phyloP scores from a whole-genome alignment of 1,140 invertebrate species.

The Drosophila eugracilis region DNA sequence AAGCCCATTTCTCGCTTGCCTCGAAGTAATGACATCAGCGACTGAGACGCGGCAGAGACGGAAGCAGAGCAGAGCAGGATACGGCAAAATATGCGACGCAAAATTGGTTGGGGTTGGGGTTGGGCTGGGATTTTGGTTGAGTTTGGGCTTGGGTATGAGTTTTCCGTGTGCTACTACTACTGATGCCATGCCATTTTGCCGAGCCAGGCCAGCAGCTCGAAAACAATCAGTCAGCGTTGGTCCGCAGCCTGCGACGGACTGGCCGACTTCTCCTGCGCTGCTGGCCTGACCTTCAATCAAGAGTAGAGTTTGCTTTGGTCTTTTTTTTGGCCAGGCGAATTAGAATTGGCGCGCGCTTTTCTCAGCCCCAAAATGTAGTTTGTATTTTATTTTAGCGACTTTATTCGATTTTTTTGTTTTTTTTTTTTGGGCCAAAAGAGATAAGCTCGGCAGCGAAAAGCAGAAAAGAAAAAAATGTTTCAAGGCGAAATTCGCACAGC shows the following conservation, averaged over 20 bases:
- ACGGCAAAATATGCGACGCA: conserved; percentile 36
- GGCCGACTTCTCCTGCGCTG: conserved; percentile 25
- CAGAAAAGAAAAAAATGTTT: conserved; percentile 77
- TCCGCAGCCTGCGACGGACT: conserved; percentile 68
- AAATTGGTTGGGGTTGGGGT: conserved; percentile 22
- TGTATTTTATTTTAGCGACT: conserved; percentile 17
- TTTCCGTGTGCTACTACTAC: conserved; percentile 63
- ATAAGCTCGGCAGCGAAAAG: conserved; percentile 57
- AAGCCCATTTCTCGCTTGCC: conserved; percentile 38
- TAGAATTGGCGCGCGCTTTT: conserved; percentile 77
- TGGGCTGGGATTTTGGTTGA: conserved; percentile 25
- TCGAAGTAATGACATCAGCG: conserved; percentile 50
- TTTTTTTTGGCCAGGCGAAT: conserved; percentile 47
- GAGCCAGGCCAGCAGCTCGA: conserved; percentile 40
- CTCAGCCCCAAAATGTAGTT: conserved; percentile 50
- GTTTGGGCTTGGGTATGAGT: conserved; percentile 41
- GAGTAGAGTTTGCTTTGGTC: conserved; percentile 5
- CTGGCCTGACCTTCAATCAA: conserved; percentile 58
- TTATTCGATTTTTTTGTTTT: no score
- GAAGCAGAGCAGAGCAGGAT: conserved; percentile 40
- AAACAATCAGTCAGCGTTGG: conserved; percentile 73
- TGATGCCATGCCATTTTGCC: conserved; percentile 46
- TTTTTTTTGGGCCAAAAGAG: conserved; percentile 71
- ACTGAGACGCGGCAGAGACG: conserved; percentile 16
- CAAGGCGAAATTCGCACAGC: conserved; percentile 76